These are phyloP conservation scores for Drosophila setifemur DNA, from an alignment of 1,140 invertebrate species.

Conservation along the genomic window DNA sequence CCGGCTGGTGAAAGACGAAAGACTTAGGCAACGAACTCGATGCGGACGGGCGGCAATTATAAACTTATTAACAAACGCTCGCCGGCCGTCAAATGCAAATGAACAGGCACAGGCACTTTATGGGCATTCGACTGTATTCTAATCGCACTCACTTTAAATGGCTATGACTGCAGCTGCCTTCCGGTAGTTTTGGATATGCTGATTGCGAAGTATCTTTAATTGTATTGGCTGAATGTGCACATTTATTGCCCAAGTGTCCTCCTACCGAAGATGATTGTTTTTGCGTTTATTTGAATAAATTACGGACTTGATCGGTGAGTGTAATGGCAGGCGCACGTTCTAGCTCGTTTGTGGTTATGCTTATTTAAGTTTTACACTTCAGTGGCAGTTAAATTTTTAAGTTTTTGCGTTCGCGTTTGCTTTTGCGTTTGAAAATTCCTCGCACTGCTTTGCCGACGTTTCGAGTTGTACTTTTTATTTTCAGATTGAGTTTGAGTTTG, in stretches of 20 bases:
- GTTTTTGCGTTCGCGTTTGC: constrained; percentile 7
- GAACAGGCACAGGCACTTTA: constrained; percentile 13
- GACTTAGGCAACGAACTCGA: constrained; percentile 65
- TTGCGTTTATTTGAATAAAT: constrained; percentile 26
- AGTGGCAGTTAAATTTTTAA: neutral
- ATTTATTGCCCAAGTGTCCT: constrained; percentile 45
- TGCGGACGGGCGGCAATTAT: constrained; percentile 21
- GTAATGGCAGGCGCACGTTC: constrained; percentile 31
- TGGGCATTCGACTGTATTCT: constrained; percentile 35
- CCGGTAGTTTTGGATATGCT: constrained; percentile 24
- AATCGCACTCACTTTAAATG: constrained; percentile 71
- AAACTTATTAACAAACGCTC: constrained; percentile 43
- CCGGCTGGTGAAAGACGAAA: constrained; percentile 14
- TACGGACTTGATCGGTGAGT: constrained; percentile 15
- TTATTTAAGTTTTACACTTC: constrained; percentile 5
- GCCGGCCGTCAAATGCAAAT: constrained; percentile 48
- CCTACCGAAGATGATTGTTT: constrained; percentile 18
- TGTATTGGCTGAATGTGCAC: constrained; percentile 26
- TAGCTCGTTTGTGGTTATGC: constrained; percentile 7
- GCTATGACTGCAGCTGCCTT: constrained; percentile 44
- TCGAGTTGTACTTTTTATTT: neutral
- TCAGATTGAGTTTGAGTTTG: too few species aligned
- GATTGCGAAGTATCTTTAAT: constrained; percentile 23
- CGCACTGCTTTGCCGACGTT: constrained; percentile 39
- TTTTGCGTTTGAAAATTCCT: constrained; percentile 1